Conservation (phyloP, 1,140 invertebrate species). For the Centruroides vittatus region DNA sequence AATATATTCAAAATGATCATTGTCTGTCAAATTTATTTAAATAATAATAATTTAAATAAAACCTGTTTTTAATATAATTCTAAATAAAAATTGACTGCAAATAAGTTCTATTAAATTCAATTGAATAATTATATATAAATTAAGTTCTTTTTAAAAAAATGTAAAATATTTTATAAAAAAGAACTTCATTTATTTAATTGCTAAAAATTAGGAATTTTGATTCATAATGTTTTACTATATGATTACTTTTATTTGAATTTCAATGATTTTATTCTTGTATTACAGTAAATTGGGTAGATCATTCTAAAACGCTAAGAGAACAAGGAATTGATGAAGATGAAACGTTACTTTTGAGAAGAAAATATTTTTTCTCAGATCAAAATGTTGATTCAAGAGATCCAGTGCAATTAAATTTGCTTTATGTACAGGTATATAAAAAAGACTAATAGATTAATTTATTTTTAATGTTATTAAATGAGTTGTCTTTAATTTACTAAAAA, state of each 20-base stretch:
- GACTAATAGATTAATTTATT: no score
- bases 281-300: constrained; percentile 86
- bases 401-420: constrained; percentile 90
- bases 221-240: neutral
- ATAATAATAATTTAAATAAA: no score
- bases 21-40: no score
- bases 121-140: no score
- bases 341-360: constrained; percentile 75
- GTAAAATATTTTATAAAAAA: neutral
- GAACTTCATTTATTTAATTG: neutral
- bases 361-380: constrained; percentile 98
- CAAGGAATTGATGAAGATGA: constrained; percentile 89
- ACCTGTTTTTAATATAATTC: no score
- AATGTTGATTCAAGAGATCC: constrained; percentile 98
- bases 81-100: no score
- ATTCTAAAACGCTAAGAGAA: constrained; percentile 86
- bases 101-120: no score
- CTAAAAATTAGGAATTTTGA: neutral
- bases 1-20: no score
- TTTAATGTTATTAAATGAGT: no score
- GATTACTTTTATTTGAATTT: neutral
- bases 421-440: constrained; percentile 49
- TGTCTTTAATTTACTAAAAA: no score
- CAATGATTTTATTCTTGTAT: neutral
- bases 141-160: no score